These are phyloP conservation scores for Crypturellus tataupa DNA, from an alignment of 2,797 vertebrate species.

Conservation along the genomic window DNA sequence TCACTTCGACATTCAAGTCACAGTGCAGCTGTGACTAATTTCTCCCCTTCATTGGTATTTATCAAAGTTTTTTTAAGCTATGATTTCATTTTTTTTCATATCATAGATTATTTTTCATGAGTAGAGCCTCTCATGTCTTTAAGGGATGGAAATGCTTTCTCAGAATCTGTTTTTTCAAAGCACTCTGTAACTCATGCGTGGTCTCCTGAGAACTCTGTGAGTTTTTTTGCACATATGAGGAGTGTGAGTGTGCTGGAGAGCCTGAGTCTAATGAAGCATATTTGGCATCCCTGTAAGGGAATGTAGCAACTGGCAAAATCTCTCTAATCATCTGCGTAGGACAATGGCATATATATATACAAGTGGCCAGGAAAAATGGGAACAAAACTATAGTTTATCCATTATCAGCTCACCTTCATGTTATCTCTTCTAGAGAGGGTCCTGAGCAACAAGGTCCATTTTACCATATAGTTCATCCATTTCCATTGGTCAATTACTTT, in stretches of 20 bases:
- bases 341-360: not conserved
- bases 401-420: not conserved
- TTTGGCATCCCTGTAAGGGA: not conserved
- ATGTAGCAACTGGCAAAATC: not conserved
- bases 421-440: not conserved
- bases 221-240: not conserved
- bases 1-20: not conserved
- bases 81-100: conserved; percentile 41
- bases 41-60: conserved; percentile 2
- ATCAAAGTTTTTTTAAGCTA: conserved; percentile 28
- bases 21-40: not conserved
- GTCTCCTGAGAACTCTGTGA: not conserved
- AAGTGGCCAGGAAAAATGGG: not conserved
- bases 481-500: not conserved
- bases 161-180: conserved; percentile 8
- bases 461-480: not conserved
- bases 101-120: conserved; percentile 43
- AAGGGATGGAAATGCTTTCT: conserved; percentile 31
- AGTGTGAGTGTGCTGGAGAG: not conserved
- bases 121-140: not conserved
- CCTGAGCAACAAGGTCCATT: not conserved
- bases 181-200: not conserved
- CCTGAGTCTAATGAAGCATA: not conserved
- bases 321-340: not conserved
- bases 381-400: not conserved